Base-by-base conservation (phyloP, 1,140 invertebrate species). In the Penaeus indicus region DNA sequence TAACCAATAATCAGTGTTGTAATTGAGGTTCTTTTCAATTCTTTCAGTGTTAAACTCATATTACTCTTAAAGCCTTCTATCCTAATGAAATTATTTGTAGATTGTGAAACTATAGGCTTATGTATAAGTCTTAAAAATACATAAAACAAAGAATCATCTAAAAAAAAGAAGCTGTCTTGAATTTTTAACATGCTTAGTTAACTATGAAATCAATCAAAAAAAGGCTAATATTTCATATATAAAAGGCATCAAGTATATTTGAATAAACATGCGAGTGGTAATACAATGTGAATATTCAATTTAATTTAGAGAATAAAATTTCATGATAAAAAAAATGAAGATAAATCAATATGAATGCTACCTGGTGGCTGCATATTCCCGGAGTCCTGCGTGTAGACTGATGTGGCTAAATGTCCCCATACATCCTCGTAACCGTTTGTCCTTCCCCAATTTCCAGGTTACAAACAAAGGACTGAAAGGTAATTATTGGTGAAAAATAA, bases 381-480 rank as follows among this genome's bases (percentile, higher is more conserved):
- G 95, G 85, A 99, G 95, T 79, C 98, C 98, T 92, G 95, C 95
- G 93, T 98, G 97, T 90, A 99, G 95, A 92, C 97, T 96, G 95
- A 99, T 97, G 63, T 98, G 96, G 93, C 96, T 98, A 92, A 98
- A 98, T 84, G 97, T 98, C 87, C 97, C 97, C 92, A 98, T 98
- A 93, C 97, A 98, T n/a, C 97, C 97, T 90, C 97, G 94, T 88
- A 98, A 94, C 84, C 97, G 95, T 92, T 96, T 95, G 92, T 99
- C 98, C 92, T 97, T 96, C 25, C 98, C 98, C 92, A 97, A 97
- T 93, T 97, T 97, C 98, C 98, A 99, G 86, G 98, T 99, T 54
- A 99, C 98, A 95, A 99, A 99, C 92, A 99, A 94, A 80, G 98
- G 98, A 94, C 98, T 99, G 94, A 87, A 96, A 96, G 93, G 91